Percentiles rank a stretch among this genome's conserved stretches.
These are phyloP conservation scores for Melanogrammus aeglefinus DNA, from an alignment of 2,797 vertebrate species.

Conservation along the genomic window DNA sequence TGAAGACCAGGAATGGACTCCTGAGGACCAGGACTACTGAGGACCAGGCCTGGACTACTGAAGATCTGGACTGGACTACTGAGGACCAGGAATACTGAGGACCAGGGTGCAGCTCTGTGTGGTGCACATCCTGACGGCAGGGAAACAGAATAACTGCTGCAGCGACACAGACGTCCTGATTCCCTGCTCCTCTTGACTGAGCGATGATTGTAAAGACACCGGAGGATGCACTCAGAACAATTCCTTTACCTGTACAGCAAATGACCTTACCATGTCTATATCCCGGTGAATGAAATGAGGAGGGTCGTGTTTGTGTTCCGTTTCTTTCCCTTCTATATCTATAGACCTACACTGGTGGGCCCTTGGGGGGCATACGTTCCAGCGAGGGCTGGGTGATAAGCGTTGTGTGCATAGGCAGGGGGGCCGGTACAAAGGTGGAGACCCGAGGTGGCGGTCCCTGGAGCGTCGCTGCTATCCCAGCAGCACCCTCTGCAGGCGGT, in stretches of 20 bases:
- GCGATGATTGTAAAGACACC: not conserved
- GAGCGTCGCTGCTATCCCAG: conserved; percentile 76
- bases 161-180: conserved; percentile 15
- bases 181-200: conserved; percentile 17
- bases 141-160: conserved; percentile 19
- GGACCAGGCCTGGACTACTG: too few species aligned
- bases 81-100: too few species aligned
- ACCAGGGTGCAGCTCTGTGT: too few species aligned
- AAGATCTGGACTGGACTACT: too few species aligned
- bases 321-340: conserved; percentile 14
- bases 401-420: not conserved
- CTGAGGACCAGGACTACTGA: too few species aligned
- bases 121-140: conserved; percentile 22
- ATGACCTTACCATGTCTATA: not conserved
- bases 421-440: not conserved
- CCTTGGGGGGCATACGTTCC: not conserved
- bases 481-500: conserved; percentile 96
- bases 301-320: conserved; percentile 10
- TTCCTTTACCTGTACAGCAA: not conserved
- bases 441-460: not conserved
- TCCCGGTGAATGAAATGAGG: not conserved
- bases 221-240: not conserved
- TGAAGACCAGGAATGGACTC: too few species aligned
- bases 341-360: not conserved
- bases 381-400: not conserved